A percentile compares a stretch with the other conserved stretches of the same genome.
Conservation (phyloP, 2,797 vertebrate genomes). For the Gymnoscopelus braueri region DNA sequence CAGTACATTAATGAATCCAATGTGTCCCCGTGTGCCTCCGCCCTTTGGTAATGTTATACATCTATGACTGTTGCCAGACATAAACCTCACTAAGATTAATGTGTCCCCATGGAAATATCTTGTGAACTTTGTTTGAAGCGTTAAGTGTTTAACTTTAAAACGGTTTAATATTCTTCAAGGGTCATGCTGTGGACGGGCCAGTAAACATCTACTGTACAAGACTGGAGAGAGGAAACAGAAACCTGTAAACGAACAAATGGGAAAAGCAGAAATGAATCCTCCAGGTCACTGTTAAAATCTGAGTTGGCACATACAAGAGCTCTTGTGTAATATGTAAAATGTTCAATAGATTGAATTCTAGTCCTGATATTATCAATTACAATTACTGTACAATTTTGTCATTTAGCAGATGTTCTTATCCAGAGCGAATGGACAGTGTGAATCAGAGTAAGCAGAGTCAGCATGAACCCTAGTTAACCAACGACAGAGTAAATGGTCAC, state of each 20-base stretch:
- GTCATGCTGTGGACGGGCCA: conserved; percentile 17
- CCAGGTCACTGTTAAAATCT: neutral
- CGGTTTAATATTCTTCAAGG: conserved; percentile 15
- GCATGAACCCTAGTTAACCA: no score
- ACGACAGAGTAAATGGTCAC: no score
- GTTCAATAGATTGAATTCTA: neutral
- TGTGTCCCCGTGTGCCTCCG: conserved; percentile 39
- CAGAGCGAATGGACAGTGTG: no score
- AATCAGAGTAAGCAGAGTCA: no score
- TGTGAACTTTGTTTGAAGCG: conserved; percentile 40
- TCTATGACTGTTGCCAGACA: conserved; percentile 30
- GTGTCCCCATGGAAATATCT: conserved; percentile 30
- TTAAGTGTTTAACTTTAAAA: conserved; percentile 32
- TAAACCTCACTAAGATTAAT: conserved; percentile 43
- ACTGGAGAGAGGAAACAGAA: conserved; percentile 24
- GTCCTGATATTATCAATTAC: no score
- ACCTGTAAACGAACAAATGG: conserved; percentile 5
- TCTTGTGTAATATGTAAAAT: neutral
- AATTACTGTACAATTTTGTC: neutral
- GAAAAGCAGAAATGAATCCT: neutral
- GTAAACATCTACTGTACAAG: conserved; percentile 11
- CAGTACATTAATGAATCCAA: conserved; percentile 62
- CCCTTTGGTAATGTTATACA: conserved; percentile 50
- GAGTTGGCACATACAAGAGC: neutral
- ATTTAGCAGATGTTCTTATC: neutral